Conservation (phyloP, 1,140 invertebrate genomes). For the Pissodes strobi region DNA sequence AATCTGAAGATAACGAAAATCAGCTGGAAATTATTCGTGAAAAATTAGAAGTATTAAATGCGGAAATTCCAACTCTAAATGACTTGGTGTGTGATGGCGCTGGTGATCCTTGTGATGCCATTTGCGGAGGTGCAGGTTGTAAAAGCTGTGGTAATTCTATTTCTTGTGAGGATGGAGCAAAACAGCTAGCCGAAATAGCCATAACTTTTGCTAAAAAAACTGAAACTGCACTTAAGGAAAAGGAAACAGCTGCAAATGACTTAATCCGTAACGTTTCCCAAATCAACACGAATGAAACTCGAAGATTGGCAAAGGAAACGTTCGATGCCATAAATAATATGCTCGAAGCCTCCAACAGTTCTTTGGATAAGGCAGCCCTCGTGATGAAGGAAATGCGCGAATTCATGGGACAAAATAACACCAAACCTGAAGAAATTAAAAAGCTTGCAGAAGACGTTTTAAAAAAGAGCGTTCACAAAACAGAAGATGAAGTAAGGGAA, state of each 20-base stretch:
- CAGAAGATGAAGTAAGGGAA: constrained; percentile 83
- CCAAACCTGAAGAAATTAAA: constrained; percentile 81
- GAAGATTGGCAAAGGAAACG: constrained; percentile 44
- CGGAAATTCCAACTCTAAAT: constrained; percentile 83
- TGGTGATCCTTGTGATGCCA: constrained; percentile 82
- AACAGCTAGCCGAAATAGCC: constrained; percentile 84
- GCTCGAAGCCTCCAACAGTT: constrained; percentile 43
- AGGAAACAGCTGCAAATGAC: constrained; percentile 77
- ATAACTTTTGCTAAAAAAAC: constrained; percentile 84
- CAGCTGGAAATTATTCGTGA: constrained; percentile 67
- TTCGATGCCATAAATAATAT: constrained; percentile 43
- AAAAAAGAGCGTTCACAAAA: constrained; percentile 50
- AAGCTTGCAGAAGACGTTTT: constrained; percentile 78
- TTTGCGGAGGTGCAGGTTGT: constrained; percentile 95
- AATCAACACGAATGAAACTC: constrained; percentile 50
- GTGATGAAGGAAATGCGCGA: constrained; percentile 72
- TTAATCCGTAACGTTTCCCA: constrained; percentile 64
- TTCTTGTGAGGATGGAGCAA: constrained; percentile 86
- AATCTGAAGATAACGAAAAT: constrained; percentile 70
- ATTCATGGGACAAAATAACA: constrained; percentile 75
- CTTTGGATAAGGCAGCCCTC: constrained; percentile 60
- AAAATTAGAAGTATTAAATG: constrained; percentile 69
- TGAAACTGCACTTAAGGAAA: constrained; percentile 75
- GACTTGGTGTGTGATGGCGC: constrained; percentile 80
- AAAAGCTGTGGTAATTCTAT: constrained; percentile 82